Conservation (phyloP, 1,140 invertebrate genomes). For the Drosophila aff. region DNA sequence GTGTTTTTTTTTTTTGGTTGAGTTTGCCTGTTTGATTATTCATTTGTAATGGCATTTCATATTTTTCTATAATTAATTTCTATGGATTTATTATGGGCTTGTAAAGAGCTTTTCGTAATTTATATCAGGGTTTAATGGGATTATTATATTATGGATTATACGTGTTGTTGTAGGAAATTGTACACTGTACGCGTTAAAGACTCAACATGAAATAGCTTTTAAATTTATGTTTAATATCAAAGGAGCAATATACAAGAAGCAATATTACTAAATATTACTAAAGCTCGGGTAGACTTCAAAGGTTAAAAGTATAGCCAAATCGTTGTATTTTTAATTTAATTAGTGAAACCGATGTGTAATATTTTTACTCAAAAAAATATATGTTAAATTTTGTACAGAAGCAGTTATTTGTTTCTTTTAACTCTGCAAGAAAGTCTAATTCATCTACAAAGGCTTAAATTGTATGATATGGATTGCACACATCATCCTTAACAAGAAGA, state of each 20-base stretch:
- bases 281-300: background rate
- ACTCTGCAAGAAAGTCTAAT: too few relatives aligned
- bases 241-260: background rate
- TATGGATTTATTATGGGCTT: constrained; percentile 29
- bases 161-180: constrained; percentile 1
- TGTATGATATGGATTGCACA: background rate
- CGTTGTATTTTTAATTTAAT: background rate
- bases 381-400: background rate
- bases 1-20: background rate
- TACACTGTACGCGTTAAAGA: background rate
- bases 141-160: constrained; percentile 16
- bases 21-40: constrained; percentile 47
- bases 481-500: too few relatives aligned
- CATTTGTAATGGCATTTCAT: constrained; percentile 55
- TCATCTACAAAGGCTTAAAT: background rate
- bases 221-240: background rate
- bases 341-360: background rate
- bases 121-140: constrained; percentile 10
- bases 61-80: constrained; percentile 51
- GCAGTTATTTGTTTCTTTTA: background rate
- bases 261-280: background rate
- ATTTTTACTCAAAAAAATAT: too few relatives aligned
- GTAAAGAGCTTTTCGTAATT: constrained; percentile 25
- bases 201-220: background rate
- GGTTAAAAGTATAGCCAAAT: background rate